Percentiles rank a stretch among this genome's conserved stretches.
phyloP scores from a whole-genome alignment of 1,140 invertebrate species.

The Achatina immaculata region DNA sequence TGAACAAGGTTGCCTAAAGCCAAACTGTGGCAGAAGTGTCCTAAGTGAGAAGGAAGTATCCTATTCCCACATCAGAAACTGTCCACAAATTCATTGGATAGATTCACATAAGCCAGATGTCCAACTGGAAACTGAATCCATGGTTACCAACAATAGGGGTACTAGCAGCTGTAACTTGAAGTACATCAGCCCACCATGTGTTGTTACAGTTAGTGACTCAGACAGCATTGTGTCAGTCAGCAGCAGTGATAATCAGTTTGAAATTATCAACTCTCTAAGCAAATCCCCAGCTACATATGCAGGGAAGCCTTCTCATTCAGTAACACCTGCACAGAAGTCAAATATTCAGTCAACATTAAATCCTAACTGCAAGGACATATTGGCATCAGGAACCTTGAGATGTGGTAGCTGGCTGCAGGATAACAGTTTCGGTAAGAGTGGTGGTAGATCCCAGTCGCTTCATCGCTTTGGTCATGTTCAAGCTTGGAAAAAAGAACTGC shows the following conservation, averaged over 20 bases:
- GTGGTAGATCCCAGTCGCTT: not conserved
- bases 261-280: not conserved
- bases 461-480: not conserved
- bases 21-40: not conserved
- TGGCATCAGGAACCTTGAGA: not conserved
- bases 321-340: not conserved
- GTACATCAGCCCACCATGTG: not conserved
- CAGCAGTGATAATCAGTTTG: not conserved
- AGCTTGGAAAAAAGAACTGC: not conserved
- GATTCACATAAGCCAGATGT: not conserved
- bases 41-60: not conserved
- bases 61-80: not conserved
- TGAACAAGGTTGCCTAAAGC: not conserved
- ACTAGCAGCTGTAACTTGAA: not conserved
- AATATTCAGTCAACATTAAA: not conserved
- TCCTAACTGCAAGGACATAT: not conserved
- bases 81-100: no score
- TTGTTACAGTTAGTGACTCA: not conserved
- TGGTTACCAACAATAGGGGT: not conserved
- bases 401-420: not conserved
- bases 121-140: not conserved
- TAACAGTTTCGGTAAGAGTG: not conserved
- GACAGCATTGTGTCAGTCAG: not conserved
- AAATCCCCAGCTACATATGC: not conserved
- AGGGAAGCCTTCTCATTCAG: not conserved